Percentiles rank a stretch among this genome's conserved stretches.
Evolutionary conservation across 2,113 vertebrate species (phyloP).

Genomic region (Myiopsitta monachus): DNA sequence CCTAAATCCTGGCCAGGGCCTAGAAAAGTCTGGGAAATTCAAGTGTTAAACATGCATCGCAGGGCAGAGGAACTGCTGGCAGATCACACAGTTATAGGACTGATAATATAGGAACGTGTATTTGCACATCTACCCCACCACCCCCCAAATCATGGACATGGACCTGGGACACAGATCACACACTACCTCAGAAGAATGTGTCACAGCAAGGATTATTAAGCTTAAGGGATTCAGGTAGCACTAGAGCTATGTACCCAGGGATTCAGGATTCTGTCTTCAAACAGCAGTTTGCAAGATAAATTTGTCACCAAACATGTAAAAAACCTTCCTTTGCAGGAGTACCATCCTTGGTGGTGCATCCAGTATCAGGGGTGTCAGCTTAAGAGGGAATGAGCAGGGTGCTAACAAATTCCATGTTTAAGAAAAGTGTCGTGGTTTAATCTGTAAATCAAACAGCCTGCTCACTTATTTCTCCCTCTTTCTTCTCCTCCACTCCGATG

Average conservation of each 20-base stretch:
- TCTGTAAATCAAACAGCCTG: too few species aligned
- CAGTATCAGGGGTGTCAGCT: rapidly evolving
- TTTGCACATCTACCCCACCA: rapidly evolving
- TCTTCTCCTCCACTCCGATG: too few species aligned
- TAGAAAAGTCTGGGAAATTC: neutral
- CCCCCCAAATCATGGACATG: rapidly evolving
- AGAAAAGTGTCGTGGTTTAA: too few species aligned
- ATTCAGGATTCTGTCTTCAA: neutral
- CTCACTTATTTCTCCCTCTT: too few species aligned
- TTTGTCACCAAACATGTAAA: neutral
- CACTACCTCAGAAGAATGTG: neutral
- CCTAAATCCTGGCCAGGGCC: neutral
- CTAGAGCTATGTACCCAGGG: rapidly evolving
- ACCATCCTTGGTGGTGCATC: rapidly evolving
- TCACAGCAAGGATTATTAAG: neutral
- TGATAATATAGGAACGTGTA: rapidly evolving
- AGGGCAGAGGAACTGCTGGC: neutral
- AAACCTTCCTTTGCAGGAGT: neutral
- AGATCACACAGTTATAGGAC: neutral
- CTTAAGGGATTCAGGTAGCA: neutral
- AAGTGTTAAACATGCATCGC: neutral
- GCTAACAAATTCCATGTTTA: rapidly evolving
- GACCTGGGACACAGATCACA: neutral
- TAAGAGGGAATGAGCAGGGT: neutral
- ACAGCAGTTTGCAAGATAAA: rapidly evolving